A percentile compares a stretch with the other conserved stretches of the same genome.
These are phyloP conservation scores for Styela plicata DNA, from an alignment of 23 tunicate genomes.

Conservation along the genomic window DNA sequence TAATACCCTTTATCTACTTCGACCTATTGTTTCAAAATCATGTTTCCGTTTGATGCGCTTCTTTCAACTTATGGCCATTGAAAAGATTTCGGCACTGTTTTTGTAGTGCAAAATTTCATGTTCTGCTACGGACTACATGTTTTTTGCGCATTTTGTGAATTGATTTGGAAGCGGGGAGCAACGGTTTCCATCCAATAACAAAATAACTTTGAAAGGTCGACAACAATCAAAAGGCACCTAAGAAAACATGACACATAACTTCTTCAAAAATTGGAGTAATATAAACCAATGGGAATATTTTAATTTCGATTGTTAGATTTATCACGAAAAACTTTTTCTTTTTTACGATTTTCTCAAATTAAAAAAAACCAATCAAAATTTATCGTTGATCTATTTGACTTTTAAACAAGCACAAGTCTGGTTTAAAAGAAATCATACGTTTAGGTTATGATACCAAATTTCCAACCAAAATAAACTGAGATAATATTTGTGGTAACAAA, in stretches of 20 bases:
- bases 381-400: too few species aligned
- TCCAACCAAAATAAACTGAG: too few species aligned
- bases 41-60: slow-evolving; percentile 29
- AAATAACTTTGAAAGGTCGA: neutral
- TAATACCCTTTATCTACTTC: slow-evolving; percentile 9
- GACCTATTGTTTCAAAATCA: slow-evolving; percentile 16
- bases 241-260: neutral
- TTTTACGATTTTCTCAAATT: too few species aligned
- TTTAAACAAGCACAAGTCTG: too few species aligned
- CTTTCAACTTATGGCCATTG: slow-evolving; percentile 1
- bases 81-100: slow-evolving; percentile 20
- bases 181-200: slow-evolving; percentile 16
- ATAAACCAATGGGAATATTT: neutral
- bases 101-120: slow-evolving; percentile 40
- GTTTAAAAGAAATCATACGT: too few species aligned
- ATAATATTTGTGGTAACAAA: slow-evolving; percentile 15
- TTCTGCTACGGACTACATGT: slow-evolving; percentile 24
- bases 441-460: too few species aligned
- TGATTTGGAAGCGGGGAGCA: slow-evolving; percentile 3
- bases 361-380: too few species aligned
- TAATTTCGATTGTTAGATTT: too few species aligned
- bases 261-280: neutral
- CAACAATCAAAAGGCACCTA: slow-evolving; percentile 23
- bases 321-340: too few species aligned
- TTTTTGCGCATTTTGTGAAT: slow-evolving; percentile 17